Conservation (phyloP, 1,140 invertebrate genomes). For the Drosophila orosa region DNA sequence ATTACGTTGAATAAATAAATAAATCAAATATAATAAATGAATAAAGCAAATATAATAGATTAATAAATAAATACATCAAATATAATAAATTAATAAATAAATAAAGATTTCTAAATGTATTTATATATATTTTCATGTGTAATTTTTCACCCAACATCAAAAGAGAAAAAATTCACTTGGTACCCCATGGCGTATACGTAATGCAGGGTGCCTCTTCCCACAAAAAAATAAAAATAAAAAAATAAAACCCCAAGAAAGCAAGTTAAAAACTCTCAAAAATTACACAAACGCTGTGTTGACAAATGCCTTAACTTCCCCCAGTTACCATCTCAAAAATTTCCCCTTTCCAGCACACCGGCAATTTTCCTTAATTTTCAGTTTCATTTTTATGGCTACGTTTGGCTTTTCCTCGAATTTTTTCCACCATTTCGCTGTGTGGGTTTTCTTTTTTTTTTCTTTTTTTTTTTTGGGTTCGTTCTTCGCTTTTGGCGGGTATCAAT, state of each 20-base stretch:
- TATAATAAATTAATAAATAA: background rate
- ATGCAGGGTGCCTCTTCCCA: background rate
- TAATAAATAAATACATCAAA: too few species aligned
- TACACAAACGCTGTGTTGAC: constrained; percentile 62
- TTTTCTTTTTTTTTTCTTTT: background rate
- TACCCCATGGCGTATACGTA: constrained; percentile 14
- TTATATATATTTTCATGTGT: background rate
- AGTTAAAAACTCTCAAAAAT: constrained; percentile 24
- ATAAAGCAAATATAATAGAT: too few species aligned
- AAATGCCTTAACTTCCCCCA: constrained; percentile 40
- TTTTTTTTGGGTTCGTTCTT: too few species aligned
- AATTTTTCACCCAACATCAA: background rate
- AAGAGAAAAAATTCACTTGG: background rate
- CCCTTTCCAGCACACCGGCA: background rate
- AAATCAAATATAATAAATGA: constrained; percentile 63
- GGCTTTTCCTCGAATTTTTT: constrained; percentile 26
- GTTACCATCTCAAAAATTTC: constrained; percentile 2
- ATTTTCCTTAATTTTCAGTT: constrained; percentile 54
- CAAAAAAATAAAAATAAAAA: constrained; percentile 20
- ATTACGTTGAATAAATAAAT: too few species aligned
- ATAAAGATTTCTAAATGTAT: background rate
- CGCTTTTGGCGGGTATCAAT: constrained; percentile 64
- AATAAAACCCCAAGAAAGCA: background rate
- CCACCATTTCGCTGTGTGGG: background rate
- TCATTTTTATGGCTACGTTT: constrained; percentile 53